A percentile compares a stretch with the other conserved stretches of the same genome.
phyloP scores from a whole-genome alignment of 2,888 invertebrate species.

The Lacanobia wlatinum region DNA sequence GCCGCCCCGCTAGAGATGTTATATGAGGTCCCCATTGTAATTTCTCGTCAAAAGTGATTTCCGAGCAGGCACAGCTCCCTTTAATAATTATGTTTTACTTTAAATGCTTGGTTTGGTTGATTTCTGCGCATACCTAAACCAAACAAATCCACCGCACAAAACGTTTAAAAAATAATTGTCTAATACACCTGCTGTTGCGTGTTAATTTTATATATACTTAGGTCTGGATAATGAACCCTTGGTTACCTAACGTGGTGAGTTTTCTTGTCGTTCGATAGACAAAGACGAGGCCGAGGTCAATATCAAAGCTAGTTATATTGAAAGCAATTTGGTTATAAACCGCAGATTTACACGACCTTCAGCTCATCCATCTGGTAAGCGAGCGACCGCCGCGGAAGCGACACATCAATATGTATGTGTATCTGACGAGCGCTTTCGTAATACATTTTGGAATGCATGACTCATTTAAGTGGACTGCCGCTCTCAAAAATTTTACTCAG shows the following conservation, averaged over 20 bases:
- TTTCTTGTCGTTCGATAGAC: conserved; percentile 16
- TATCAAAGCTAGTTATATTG: conserved; percentile 31
- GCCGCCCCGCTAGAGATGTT: too few species aligned
- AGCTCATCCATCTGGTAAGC: conserved; percentile 49
- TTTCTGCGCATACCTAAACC: background rate
- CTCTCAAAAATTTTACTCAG: conserved; percentile 11
- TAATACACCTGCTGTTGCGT: background rate
- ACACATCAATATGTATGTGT: conserved; percentile 52
- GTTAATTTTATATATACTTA: background rate
- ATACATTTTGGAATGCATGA: conserved; percentile 49
- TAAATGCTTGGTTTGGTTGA: background rate
- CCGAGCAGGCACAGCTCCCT: too few species aligned
- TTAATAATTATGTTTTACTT: background rate
- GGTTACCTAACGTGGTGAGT: background rate
- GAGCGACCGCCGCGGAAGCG: conserved; percentile 53
- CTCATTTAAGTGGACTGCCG: conserved; percentile 44
- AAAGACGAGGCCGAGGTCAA: conserved; percentile 28
- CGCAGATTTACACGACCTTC: conserved; percentile 53
- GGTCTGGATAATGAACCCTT: background rate
- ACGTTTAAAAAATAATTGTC: too few species aligned
- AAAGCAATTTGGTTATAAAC: conserved; percentile 52
- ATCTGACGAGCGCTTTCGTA: conserved; percentile 38
- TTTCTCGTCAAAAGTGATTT: too few species aligned
- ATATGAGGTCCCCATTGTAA: too few species aligned
- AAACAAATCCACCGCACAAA: background rate